Evolutionary conservation across 1,140 invertebrate genomes (phyloP), one percentile per base, ranked within the genome.

Genomic region (Drosophila ambigua): DNA sequence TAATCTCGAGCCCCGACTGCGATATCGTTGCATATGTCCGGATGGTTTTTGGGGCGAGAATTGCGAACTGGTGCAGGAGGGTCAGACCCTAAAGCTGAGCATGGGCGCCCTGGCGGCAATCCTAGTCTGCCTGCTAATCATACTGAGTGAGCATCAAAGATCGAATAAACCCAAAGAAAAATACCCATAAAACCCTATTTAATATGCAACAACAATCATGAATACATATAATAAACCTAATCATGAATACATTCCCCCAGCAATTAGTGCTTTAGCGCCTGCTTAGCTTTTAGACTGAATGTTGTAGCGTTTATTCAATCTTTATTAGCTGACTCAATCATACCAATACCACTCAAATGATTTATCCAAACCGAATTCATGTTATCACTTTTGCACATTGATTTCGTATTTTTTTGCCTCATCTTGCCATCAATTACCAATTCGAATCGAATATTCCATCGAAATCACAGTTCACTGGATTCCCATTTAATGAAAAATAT

Each of bases 51-150:
- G 95, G 94, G 98, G 98, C 58, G 96, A 97, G 83, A 97, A 98
- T 92, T 99, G 98, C 93, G 97, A 98, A 92, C 94, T 98, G 53
- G 95, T 97, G 43, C 97, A 98, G 91, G 97, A 98, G 92, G 97
- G 97, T 68, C 97, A 97, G 92, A 98, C 97, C 50, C 94, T 98
- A 63, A 97, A 97, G 92, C 94, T 98, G 58, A 97, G 97, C 92
- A 97, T 98, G 96, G 97, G 97, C 60, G 98, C 97, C 49, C 93
- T 98, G 69, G 97, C 97, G 48, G 97, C 97, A 71, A 98, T 98
- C 90, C 94, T 98, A 90, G 97, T 98, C 92, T 98, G 97, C 93
- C 95, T 98, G 69, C 94, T 98, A 90, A 97, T 98, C 91, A 98
- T 98, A 92, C 95, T 98, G 91, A 97, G 97, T 98, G 95, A 97